Base-by-base conservation (phyloP, 2,888 invertebrate genomes). In the Drosophila pullipes region DNA sequence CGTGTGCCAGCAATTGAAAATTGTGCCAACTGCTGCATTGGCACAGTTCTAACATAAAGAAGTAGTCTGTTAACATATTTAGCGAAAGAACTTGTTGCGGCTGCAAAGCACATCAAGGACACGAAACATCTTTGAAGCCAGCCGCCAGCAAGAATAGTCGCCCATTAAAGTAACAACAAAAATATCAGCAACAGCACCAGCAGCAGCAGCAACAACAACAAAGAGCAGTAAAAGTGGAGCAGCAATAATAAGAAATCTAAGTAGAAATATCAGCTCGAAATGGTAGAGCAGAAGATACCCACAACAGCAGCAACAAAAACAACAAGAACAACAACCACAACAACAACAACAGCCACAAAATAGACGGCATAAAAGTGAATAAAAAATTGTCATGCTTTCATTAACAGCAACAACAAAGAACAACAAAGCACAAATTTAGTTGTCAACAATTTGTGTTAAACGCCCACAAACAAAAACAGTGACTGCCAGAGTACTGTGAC, bases 351-450 rank as follows among this genome's bases (percentile, higher is more conserved):
- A 18, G 31, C 31, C 33, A 67, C 64, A 50, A 58, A 60, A 66
- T 62, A 63, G 53, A 75, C 75, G 57, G 73, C 66, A 77, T 81
- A 79, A 75, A 79, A 78, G 86, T 85, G 78, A 84, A 86, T 86
- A 84, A 82, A 83, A 81, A 77, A 85, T 75, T 86, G 86, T 90
- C 81, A 90, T 90, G 89, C 89, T 90, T 90, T 85, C 91, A 90
- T 90, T 89, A 80, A 71, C 88, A 88, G 62, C 85, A 61, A 68
- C 67, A 78, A 54, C 68, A 73, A 64, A 63, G 39, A 59, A 50
- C 47, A 62, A 59, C 37, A 69, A 62, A 61, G 70, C 63, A 69
- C 58, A 54, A 67, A 59, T 61, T 73, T 50, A 69, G 54, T 62
- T 71, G 75, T 71, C 72, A 67, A 61, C 69, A 65, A 78, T 73